Evolutionary conservation across 2,888 invertebrate genomes (phyloP), one percentile per base, ranked within the genome.

Genomic region (Apamea epomidion): DNA sequence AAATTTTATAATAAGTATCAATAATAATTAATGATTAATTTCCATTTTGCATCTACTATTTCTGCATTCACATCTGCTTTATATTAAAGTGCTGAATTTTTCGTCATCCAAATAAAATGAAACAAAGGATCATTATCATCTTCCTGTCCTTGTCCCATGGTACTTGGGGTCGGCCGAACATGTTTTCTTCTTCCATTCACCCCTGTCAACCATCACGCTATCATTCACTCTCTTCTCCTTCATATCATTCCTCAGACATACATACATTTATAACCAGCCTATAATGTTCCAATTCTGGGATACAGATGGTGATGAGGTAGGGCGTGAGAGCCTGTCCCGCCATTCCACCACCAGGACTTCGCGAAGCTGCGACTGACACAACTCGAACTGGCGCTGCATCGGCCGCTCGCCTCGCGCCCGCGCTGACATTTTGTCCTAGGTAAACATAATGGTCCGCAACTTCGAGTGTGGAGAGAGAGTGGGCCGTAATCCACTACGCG

Each of bases 31-130:
- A 51, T 45, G 21, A n/a, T 37, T 1, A 16, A 74, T 58, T 69
- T 60, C 14, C n/a, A 42, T 58, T 58, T 18, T 73, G n/a, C 16
- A 82, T 54, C 71, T 58, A 74, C 3, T 32, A 25, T 10, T 32
- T 78, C 54, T 25, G 21, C 12, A 48, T 70, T 58, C 7, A 58
- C 45, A 45, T n/a, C 10, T 21, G 10, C 29, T 37, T 72, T 58
- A 54, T 18, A 18, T 32, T 16, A 32, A 32, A 70, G 21, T 51
- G 32, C 29, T 21, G 16, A 37, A 25, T 29, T 37, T 37, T 8
- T 29, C 4, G 6, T 0, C 1, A 3, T 10, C 2, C 3, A 58
- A 29, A 32, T n/a, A 21, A 45, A 45, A 32, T 32, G 6, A 65
- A 25, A 10, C n/a, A 58, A 58, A 58, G n/a, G 25, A 58, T n/a